Conservation (phyloP, 2,888 invertebrate genomes). For the Anticlea derivata region DNA sequence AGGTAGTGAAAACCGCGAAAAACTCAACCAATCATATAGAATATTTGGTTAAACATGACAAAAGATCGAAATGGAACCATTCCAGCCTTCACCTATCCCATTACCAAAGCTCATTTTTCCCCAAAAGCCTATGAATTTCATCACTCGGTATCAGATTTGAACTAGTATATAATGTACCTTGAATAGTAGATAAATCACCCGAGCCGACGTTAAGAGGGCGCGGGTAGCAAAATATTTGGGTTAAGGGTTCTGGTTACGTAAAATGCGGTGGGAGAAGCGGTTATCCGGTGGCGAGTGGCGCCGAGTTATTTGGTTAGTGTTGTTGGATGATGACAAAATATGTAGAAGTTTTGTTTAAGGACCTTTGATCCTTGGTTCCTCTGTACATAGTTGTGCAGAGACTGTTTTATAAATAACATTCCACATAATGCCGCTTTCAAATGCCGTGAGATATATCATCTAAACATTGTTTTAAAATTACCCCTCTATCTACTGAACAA, state of each 20-base stretch:
- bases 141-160: constrained; percentile 52
- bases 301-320: neutral
- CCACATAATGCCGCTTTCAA: too few species aligned
- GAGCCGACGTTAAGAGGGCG: constrained; percentile 49
- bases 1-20: too few species aligned
- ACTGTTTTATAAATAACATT: too few species aligned
- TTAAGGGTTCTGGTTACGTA: constrained; percentile 42
- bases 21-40: too few species aligned
- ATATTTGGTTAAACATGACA: neutral
- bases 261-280: constrained; percentile 10
- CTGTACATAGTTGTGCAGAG: too few species aligned
- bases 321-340: neutral
- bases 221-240: constrained; percentile 54
- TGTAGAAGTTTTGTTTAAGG: neutral
- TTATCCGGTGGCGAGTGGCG: neutral
- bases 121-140: constrained; percentile 40
- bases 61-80: neutral
- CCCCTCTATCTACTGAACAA: too few species aligned
- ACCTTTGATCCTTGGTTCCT: too few species aligned
- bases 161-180: constrained; percentile 55
- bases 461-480: too few species aligned
- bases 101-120: constrained; percentile 17
- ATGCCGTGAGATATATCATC: too few species aligned
- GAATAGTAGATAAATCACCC: constrained; percentile 64
- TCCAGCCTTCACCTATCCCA: constrained; percentile 13